Base-by-base conservation (phyloP, 1,140 invertebrate species). In the Pseudoatta argentina region DNA sequence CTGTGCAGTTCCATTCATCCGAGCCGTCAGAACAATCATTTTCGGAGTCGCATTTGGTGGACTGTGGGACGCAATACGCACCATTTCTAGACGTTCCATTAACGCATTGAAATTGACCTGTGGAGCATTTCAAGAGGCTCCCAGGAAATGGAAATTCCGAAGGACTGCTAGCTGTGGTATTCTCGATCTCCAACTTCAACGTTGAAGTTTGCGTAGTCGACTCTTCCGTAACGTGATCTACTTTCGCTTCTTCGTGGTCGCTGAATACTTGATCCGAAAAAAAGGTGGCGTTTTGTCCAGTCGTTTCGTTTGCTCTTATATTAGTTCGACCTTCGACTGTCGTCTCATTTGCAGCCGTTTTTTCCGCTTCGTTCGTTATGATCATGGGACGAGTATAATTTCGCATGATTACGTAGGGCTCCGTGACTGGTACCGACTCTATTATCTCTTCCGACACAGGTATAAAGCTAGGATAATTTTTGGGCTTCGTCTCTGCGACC, bases 21-120 rank as follows among this genome's bases (percentile, higher is more conserved):
- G 96, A 97, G 24, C 95, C 96, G 90, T 97, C 97, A 0, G 95
- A 96, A 90, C 97, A 97, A 88, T 97, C 96, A 51, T 95, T 95
- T 75, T 96, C 95, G 0, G 96, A 96, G 91, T 97, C 96, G 89
- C 97, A 97, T 92, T 95, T 95, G 4, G 96, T 95, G 16, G 94
- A 96, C 24, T 95, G 88, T 71, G 94, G 92, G 3, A 97, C 95
- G 91, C 96, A 97, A 86, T 96, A 96, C 48, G 95, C 96, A 5
- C 96, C 96, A 86, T 96, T 95, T 85, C 94, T 95, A 0, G 96
- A 95, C 1, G 96, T 97, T 39, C 96, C 96, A 87, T 97, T 97
- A 0, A 93, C 67, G 87, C 97, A 97, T 87, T 96, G 96, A 85
- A 97, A 97, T 92, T 97, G 96, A 0, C 96, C 96, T 71, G 94